phyloP scores from a whole-genome alignment of 2,888 invertebrate species.

The Laspeyria flexula region DNA sequence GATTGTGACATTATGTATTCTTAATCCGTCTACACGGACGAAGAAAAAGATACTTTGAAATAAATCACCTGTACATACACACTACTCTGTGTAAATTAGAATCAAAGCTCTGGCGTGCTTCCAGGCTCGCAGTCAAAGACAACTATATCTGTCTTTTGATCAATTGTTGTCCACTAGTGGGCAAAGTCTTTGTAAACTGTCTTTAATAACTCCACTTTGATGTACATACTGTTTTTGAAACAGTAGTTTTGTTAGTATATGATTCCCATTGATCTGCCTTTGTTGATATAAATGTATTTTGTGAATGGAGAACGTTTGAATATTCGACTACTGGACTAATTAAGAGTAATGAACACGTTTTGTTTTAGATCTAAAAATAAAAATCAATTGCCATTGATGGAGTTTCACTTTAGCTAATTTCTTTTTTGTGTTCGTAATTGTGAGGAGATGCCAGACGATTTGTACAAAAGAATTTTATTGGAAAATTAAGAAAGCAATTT shows the following conservation, averaged over 20 bases:
- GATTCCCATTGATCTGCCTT: conserved; percentile 39
- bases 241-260: conserved; percentile 39
- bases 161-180: conserved; percentile 55
- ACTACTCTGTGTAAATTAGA: conserved; percentile 56
- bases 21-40: too few relatives aligned
- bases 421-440: too few relatives aligned
- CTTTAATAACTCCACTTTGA: conserved; percentile 44
- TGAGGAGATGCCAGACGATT: too few relatives aligned
- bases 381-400: too few relatives aligned
- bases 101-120: conserved; percentile 69
- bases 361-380: too few relatives aligned
- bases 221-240: conserved; percentile 40
- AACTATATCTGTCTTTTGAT: conserved; percentile 66
- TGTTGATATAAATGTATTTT: conserved; percentile 21
- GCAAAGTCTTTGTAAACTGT: conserved; percentile 28
- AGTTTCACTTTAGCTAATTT: too few relatives aligned
- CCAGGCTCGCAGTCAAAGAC: conserved; percentile 57
- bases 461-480: too few relatives aligned
- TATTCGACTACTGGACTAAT: too few relatives aligned
- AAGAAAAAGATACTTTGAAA: too few relatives aligned
- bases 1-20: too few relatives aligned
- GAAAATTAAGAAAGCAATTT: too few relatives aligned
- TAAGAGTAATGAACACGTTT: too few relatives aligned
- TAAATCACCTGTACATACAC: conserved; percentile 21
- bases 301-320: background rate